Conservation (phyloP, 2,888 invertebrate species). For the Mantis religiosa region DNA sequence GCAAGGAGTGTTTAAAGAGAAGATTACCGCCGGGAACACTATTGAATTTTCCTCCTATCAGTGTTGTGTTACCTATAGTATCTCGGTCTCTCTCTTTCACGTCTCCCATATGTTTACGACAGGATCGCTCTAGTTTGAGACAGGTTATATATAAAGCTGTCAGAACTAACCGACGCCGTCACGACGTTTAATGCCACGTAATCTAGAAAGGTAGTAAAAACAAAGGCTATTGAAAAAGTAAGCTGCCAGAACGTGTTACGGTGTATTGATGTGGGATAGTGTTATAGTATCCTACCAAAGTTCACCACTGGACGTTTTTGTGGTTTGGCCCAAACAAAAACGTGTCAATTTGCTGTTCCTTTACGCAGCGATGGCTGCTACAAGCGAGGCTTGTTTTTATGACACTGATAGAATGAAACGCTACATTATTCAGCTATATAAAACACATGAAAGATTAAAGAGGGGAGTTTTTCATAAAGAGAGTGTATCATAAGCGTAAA, state of each 20-base stretch:
- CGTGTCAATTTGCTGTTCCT: background rate
- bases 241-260: background rate
- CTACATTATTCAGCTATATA: background rate
- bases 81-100: too few species aligned
- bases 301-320: background rate
- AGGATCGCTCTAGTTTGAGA: too few species aligned
- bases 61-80: too few species aligned
- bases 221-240: background rate
- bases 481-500: background rate
- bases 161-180: background rate
- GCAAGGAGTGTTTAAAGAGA: too few species aligned
- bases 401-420: background rate
- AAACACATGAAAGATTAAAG: background rate
- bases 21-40: too few species aligned
- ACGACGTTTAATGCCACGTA: background rate
- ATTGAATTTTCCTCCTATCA: too few species aligned
- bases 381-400: background rate
- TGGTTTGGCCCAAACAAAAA: background rate
- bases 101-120: too few species aligned
- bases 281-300: too few species aligned
- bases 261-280: background rate
- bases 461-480: background rate
- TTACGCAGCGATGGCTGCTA: background rate
- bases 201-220: background rate
- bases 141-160: background rate